Base-by-base conservation (phyloP, 2,888 invertebrate genomes). In the Drosophila parthenogenetica region DNA sequence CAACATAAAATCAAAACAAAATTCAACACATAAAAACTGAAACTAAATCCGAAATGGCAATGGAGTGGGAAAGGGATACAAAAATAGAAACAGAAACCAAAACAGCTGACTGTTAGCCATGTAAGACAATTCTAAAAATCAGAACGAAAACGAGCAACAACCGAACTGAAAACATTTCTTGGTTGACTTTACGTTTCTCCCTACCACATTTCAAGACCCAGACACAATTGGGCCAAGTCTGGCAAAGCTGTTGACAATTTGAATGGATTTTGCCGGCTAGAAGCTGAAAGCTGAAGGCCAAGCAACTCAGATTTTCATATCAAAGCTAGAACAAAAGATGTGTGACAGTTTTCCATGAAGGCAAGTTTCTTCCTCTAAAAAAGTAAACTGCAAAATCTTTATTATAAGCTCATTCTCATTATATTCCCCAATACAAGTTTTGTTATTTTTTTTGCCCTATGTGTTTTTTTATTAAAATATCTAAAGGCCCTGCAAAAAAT, bases 161-260 rank as follows among this genome's bases (percentile, higher is more conserved):
- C 22, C 29, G 39, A 70, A 42, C 54, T 54, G 22, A 42, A 43
- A 43, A 25, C 53, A 16, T 14, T 32, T 7, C 55, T 8, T 59
- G 35, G 22, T 49, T 64, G 63, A 67, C 19, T 51, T 54, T 43
- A 60, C 54, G 60, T 35, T 22, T 43, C 32, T 25, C 42, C 58
- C 39, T 25, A 16, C 19, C 45, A 42, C 40, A n/a, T 14, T 14
- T n/a, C 46, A 8, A 32, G 14, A 29, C 11, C 49, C 64, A 63
- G 74, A 75, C 79, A 84, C 69, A 87, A 76, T 66, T 73, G 81
- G 82, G 69, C 65, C 82, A 76, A 73, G 64, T 68, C 49, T 49
- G 59, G 35, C 46, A 46, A 81, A 85, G 62, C 69, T 87, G 82
- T 87, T 87, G 86, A 82, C 86, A 85, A 64, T 73, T 76, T 81